Evolutionary conservation across 2,113 vertebrate genomes (phyloP).

Genomic region (Eidolon helvum): DNA sequence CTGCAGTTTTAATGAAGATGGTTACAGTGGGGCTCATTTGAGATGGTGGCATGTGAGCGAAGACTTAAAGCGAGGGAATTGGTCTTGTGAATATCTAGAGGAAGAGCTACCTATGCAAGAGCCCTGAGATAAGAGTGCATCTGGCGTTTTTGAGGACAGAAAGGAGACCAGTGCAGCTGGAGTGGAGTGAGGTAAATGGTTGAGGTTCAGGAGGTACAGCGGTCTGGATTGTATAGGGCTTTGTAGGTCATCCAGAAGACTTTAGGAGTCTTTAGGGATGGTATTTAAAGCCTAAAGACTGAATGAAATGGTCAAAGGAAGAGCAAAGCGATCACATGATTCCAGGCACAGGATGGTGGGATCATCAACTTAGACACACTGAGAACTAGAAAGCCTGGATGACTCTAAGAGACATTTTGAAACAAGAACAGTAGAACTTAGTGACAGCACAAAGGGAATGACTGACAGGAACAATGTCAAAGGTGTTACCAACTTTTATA

Average conservation of each 20-base stretch:
- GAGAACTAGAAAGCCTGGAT: conserved; percentile 8
- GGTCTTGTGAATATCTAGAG: background rate
- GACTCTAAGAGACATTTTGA: conserved; percentile 18
- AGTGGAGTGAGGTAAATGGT: background rate
- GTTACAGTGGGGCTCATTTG: background rate
- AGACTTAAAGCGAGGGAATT: background rate
- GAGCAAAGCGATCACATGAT: background rate
- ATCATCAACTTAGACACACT: background rate
- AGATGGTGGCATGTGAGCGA: background rate
- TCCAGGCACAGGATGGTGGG: background rate
- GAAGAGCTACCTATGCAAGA: background rate
- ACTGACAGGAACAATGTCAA: background rate
- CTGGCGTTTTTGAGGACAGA: background rate
- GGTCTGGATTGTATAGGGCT: background rate
- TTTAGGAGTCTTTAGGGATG: background rate
- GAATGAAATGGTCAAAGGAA: background rate
- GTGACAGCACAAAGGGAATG: background rate
- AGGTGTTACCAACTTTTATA: background rate
- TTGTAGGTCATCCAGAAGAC: background rate
- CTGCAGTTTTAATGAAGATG: background rate
- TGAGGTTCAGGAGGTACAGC: background rate
- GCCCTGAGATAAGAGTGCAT: background rate
- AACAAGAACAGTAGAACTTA: background rate
- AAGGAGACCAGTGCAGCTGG: background rate
- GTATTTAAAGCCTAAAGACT: background rate